Evolutionary conservation across 1,140 invertebrate species (phyloP).

Genomic region (Whitmania pigra): DNA sequence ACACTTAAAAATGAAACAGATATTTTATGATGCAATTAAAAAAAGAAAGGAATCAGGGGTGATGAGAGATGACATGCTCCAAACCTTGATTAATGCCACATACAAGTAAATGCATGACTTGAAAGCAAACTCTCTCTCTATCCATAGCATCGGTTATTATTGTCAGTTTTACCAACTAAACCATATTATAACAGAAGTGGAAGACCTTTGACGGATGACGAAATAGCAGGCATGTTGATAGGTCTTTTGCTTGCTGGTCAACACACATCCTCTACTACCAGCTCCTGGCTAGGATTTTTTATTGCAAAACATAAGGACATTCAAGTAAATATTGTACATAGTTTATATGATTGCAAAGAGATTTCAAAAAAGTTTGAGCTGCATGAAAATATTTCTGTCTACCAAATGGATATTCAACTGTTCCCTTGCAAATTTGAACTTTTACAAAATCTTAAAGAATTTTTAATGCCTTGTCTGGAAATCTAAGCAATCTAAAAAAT

Average conservation of each 20-base stretch:
- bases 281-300: slow-evolving; percentile 34
- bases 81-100: slow-evolving; percentile 33
- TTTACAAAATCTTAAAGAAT: too few species aligned
- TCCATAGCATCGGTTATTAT: background rate
- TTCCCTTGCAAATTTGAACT: too few species aligned
- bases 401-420: too few species aligned
- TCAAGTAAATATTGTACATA: slow-evolving; percentile 24
- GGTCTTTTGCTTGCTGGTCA: slow-evolving; percentile 36
- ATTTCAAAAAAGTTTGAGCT: too few species aligned
- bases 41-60: slow-evolving; percentile 27
- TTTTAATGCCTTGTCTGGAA: too few species aligned
- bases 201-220: slow-evolving; percentile 31
- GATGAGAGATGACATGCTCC: slow-evolving; percentile 33
- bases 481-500: too few species aligned
- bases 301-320: slow-evolving; percentile 32
- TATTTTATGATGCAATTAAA: slow-evolving; percentile 32
- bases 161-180: background rate
- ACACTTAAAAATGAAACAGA: slow-evolving; percentile 28
- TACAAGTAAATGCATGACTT: slow-evolving; percentile 29
- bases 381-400: too few species aligned
- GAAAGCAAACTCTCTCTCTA: too few species aligned
- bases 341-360: too few species aligned
- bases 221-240: slow-evolving; percentile 36
- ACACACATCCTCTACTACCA: slow-evolving; percentile 37
- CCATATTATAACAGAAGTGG: slow-evolving; percentile 27